These are phyloP conservation scores for Magallana angulata DNA, from an alignment of 1,140 invertebrate genomes.

Conservation along the genomic window DNA sequence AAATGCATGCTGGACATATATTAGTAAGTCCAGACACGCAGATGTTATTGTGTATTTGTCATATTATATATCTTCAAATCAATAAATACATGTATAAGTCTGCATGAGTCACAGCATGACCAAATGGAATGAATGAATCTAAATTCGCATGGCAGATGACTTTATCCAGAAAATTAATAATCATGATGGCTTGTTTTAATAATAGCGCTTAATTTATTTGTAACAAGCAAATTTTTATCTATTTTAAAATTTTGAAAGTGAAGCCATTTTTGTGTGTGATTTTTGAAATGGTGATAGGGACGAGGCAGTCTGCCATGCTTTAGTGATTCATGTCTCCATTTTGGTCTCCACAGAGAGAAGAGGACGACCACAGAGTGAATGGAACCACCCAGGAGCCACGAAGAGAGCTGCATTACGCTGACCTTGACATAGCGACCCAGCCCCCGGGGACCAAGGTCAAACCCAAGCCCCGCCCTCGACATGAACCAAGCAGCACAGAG, in stretches of 20 bases:
- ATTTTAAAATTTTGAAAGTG: neutral
- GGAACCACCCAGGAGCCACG: neutral
- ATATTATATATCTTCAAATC: too few species aligned
- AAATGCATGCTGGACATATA: too few species aligned
- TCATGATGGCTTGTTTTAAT: neutral
- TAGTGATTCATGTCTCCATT: slow-evolving; percentile 4
- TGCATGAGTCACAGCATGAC: slow-evolving; percentile 5
- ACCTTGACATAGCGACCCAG: slow-evolving; percentile 26
- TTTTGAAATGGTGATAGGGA: neutral
- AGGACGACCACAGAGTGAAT: neutral
- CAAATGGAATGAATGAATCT: slow-evolving; percentile 30
- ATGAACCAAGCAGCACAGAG: neutral
- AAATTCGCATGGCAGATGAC: slow-evolving; percentile 19
- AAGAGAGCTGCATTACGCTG: slow-evolving; percentile 8
- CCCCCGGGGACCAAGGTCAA: slow-evolving; percentile 33
- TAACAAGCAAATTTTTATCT: neutral
- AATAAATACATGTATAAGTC: neutral
- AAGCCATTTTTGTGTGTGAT: neutral
- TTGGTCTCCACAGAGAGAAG: slow-evolving; percentile 29
- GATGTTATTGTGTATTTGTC: too few species aligned
- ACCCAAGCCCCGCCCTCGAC: neutral
- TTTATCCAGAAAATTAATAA: neutral
- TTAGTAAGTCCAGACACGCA: too few species aligned
- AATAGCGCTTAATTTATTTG: neutral
- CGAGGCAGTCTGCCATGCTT: slow-evolving; percentile 12